These are phyloP conservation scores for Sinotaia quadrata DNA, from an alignment of 2,888 invertebrate species.

Conservation along the genomic window DNA sequence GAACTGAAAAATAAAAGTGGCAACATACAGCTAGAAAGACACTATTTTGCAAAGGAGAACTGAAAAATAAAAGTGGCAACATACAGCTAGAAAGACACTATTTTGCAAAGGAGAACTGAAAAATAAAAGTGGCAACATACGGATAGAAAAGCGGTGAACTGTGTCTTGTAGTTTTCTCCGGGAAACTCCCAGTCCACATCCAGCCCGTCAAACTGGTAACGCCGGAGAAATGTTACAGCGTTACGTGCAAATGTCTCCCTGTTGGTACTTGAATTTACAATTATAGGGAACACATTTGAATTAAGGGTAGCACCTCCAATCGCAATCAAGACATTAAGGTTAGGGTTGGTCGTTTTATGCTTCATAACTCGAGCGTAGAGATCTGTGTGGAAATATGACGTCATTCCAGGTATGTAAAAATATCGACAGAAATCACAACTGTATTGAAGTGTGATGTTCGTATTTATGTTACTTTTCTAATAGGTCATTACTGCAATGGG, in stretches of 20 bases:
- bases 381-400: too few species aligned
- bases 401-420: too few species aligned
- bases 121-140: not conserved
- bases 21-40: too few species aligned
- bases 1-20: too few species aligned
- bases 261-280: conserved; percentile 1
- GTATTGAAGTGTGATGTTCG: too few species aligned
- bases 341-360: conserved; percentile 2
- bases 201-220: conserved; percentile 11
- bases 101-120: too few species aligned
- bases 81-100: too few species aligned
- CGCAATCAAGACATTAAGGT: conserved; percentile 9
- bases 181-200: conserved; percentile 26
- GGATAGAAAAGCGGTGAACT: conserved; percentile 5
- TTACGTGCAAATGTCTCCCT: conserved; percentile 17
- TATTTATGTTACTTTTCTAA: too few species aligned
- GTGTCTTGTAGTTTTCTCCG: not conserved
- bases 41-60: too few species aligned
- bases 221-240: conserved; percentile 10
- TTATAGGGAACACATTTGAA: not conserved
- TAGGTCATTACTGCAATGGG: too few species aligned
- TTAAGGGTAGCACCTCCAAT: conserved; percentile 8
- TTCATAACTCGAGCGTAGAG: not conserved
- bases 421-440: too few species aligned
- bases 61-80: too few species aligned